A percentile compares a stretch with the other conserved stretches of the same genome.
These are phyloP conservation scores for Palythoa grandis DNA, from an alignment of 92 coral and sea anemone genomes.

Conservation along the genomic window DNA sequence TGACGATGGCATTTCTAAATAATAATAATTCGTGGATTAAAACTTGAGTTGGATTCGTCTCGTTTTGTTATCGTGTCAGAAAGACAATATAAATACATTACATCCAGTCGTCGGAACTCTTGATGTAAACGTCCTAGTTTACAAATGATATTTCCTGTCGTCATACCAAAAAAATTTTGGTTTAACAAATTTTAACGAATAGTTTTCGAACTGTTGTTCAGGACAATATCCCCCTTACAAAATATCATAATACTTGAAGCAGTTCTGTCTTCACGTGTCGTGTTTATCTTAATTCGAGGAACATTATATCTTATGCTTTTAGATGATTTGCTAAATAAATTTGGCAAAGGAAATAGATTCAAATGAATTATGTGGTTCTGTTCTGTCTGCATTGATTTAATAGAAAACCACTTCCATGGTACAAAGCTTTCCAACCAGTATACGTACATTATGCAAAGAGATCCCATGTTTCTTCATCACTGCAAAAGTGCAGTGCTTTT, in stretches of 20 bases:
- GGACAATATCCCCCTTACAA: not conserved
- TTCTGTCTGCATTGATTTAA: no score
- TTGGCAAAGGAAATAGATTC: no score
- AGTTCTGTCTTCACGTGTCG: not conserved
- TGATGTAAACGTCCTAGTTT: not conserved
- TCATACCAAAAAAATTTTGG: not conserved
- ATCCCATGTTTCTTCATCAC: no score
- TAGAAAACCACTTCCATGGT: no score
- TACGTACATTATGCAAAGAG: no score
- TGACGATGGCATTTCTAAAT: slow-evolving; percentile 22
- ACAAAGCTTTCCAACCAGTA: no score
- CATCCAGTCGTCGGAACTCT: not conserved
- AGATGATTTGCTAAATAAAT: no score
- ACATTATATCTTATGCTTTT: no score
- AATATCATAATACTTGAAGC: not conserved
- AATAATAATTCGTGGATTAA: slow-evolving; percentile 13
- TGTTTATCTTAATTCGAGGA: not conserved
- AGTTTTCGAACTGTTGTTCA: not conserved
- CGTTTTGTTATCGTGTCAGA: not conserved
- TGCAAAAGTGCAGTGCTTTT: no score
- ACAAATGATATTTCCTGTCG: not conserved
- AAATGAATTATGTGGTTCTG: no score
- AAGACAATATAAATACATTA: not conserved
- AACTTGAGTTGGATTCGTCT: not conserved
- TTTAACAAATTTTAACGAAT: not conserved